Evolutionary conservation across 2,797 vertebrate species (phyloP), one percentile per base, ranked within the genome.

Genomic region (Petrocephalus sullivani): DNA sequence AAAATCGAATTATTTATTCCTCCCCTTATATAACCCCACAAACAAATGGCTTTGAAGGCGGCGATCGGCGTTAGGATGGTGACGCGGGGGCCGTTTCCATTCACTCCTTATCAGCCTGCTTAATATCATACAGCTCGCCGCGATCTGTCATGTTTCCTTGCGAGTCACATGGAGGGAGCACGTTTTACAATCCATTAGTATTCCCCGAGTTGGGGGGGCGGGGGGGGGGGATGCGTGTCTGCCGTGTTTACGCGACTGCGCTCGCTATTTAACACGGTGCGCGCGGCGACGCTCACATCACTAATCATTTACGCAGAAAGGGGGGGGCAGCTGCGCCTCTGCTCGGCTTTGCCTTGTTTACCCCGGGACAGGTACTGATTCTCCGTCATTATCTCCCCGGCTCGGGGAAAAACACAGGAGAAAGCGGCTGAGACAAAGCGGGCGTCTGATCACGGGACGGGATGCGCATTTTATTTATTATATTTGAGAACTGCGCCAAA

Each of bases 401-500:
- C 71, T 85, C n/a, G 53, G 41, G 61, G 33, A 23, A 46, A 46
- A 46, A 4, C 2, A 46, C 41, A 46, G 4, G 3, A 53, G 19
- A 87, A 88, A 85, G 53, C 82, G n/a, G 12, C 46, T 19, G n/a
- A 46, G 53, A 84, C 46, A 85, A 85, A 85, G 54, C 83, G 53
- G 28, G 28, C 19, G 56, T 21, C 54, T 86, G 41, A 86, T 54
- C 84, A 86, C 60, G 93, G 88, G 75, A 53, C 2, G 53, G 90
- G 6, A 83, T 87, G 90, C 92, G 92, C 90, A 88, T 90, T 93
- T 90, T 88, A 91, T 89, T 90, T 92, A 91, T 90, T 90, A 88
- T 94, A 92, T 93, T 95, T 93, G 92, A 93, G 94, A 89, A 89
- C 89, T 57, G 86, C 54, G 49, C 91, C 90, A 89, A 91, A 95